Evolutionary conservation across 2,113 vertebrate species (phyloP), one percentile per base, ranked within the genome.

Genomic region (Labeo catla): DNA sequence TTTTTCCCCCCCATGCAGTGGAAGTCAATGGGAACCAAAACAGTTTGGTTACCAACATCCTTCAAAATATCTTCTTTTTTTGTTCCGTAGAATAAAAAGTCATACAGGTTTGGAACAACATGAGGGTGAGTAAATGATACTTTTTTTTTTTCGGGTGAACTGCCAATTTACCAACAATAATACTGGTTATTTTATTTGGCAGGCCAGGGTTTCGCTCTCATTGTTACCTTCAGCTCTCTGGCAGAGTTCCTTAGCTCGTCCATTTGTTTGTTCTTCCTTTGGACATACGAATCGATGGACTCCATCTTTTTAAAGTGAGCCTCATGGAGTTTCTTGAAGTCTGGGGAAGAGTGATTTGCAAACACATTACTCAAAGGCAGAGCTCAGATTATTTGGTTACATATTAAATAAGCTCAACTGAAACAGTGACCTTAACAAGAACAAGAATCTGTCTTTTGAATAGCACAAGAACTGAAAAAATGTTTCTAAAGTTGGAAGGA

Each of bases 291-390:
- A 91, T 96, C 96, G 81, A 99, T 98, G 49, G 98, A 99, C 89
- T 98, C 96, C 97, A 99, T 97, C 93, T 97, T 97, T 89, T 95
- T 96, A 82, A 99, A 99, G 57, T 94, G 95, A 21, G 97, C 97
- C 87, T 99, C 97, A 0, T 99, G 98, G 74, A 99, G 90, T 90
- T 96, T 99, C 89, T 96, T 98, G 83, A 99, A 99, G 89, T 99
- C 98, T 99, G 11, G 2, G 86, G 47, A 86, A 88, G 74, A 83
- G 7, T 39, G 16, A 52, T 52, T 80, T 39, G 84, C 0, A 81
- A 61, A 63, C 34, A 23, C 12, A 19, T 86, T 57, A 79, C 3
- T 49, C 36, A 76, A 49, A 6, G 0, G 2, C 11, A n/a, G 36
- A 65, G n/a, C 7, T 77, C 12, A 16, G 2, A 49, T 34, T 52